Evolutionary conservation across 2,888 invertebrate species (phyloP), one percentile per base, ranked within the genome.

Genomic region (Tricholauxania praeusta): DNA sequence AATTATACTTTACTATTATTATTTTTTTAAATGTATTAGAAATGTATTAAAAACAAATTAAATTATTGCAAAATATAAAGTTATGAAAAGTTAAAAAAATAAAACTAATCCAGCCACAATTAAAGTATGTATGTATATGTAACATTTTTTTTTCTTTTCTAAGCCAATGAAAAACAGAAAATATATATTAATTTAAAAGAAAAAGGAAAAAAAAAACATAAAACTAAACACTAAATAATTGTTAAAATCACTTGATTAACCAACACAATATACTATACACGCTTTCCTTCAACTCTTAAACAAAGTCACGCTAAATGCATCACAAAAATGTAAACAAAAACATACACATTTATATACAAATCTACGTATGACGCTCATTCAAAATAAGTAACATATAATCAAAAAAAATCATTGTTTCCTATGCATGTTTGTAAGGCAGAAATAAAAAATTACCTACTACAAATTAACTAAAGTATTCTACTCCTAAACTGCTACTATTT

Each of bases 311-410:
- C n/a, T n/a, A 55, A 55, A n/a, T 66, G 49, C 71, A 72, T 67
- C 72, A 75, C 72, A 75, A 69, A 75, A 68, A 76, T 67, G 51
- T 75, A 75, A 71, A 74, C 63, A 71, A 70, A 72, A 66, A 47
- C 32, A 68, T 69, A 71, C 63, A 66, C 17, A 52, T 51, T 17
- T n/a, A 55, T 32, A 52, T 53, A 39, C 22, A 47, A 17, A 62
- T 57, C 22, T 57, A 15, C 28, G 28, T 49, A 68, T 59, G 59
- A 57, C 57, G 68, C 69, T 69, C 60, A 62, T 60, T 60, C 32
- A 60, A 60, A 10, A 49, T 69, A 69, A 60, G 69, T 52, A 69
- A 60, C 69, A 28, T 60, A 69, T 69, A 69, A 69, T 69, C 69
- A 69, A 69, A 69, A 68, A 57, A 32, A 48, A 17, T 39, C 39